Evolutionary conservation across 2,888 invertebrate species (phyloP).

Genomic region (Sinodicranocentrus sp.): DNA sequence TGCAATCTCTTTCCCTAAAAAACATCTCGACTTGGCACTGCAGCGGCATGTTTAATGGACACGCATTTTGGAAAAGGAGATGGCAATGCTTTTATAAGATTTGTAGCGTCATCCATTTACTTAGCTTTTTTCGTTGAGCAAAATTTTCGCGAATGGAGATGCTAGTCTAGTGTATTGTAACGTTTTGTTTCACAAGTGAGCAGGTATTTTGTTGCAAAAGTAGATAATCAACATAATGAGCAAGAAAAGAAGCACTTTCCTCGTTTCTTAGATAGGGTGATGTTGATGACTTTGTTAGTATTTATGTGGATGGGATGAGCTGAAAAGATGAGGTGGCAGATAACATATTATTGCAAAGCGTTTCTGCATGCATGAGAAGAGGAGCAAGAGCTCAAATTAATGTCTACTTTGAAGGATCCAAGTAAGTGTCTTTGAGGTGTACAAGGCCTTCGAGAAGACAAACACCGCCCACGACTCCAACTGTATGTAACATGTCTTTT

Average conservation of each 20-base stretch:
- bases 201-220: neutral
- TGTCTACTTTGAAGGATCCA: conserved; percentile 29
- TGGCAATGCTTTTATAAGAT: conserved; percentile 6
- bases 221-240: neutral
- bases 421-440: conserved; percentile 22
- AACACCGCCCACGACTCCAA: conserved; percentile 34
- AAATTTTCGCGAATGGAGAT: neutral
- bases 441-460: conserved; percentile 26
- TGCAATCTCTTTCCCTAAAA: neutral
- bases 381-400: neutral
- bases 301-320: neutral
- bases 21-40: neutral
- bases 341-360: neutral
- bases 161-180: neutral
- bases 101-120: neutral
- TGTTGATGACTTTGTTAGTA: conserved; percentile 6
- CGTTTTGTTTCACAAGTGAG: neutral
- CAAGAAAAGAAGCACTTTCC: conserved; percentile 1
- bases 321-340: neutral
- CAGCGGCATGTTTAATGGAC: neutral
- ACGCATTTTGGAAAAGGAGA: neutral
- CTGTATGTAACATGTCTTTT: conserved; percentile 3
- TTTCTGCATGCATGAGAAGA: neutral
- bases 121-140: neutral
- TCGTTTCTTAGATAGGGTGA: neutral